phyloP scores from a whole-genome alignment of 2,888 invertebrate species.

The Maniola hyperantus region DNA sequence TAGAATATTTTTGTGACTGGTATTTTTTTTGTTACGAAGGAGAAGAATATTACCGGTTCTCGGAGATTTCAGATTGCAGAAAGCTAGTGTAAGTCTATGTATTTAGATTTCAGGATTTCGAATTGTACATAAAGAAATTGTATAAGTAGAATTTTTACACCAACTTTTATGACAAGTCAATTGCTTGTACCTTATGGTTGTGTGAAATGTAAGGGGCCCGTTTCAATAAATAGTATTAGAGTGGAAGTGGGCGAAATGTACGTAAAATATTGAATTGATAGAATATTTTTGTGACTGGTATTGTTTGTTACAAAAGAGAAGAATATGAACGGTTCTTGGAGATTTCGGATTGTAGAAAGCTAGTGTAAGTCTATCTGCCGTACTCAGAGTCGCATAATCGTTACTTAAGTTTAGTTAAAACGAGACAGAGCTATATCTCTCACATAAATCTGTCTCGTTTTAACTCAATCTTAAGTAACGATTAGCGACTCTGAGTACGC shows the following conservation, averaged over 20 bases:
- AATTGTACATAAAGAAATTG: slow-evolving; percentile 27
- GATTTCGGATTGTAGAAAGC: background rate
- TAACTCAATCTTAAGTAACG: too few relatives aligned
- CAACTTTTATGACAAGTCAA: slow-evolving; percentile 31
- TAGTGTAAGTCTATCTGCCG: background rate
- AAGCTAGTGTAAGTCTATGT: background rate
- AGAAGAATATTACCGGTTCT: background rate
- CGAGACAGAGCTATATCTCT: too few relatives aligned
- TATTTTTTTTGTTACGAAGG: background rate
- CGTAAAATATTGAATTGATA: background rate
- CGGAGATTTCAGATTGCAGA: background rate
- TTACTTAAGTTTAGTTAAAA: too few relatives aligned
- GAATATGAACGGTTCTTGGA: background rate
- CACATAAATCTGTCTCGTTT: too few relatives aligned
- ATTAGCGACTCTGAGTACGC: too few relatives aligned
- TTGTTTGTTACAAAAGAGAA: background rate
- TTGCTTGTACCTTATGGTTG: slow-evolving; percentile 28
- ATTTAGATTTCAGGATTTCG: too few relatives aligned
- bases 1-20: background rate
- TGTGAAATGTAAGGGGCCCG: slow-evolving; percentile 18
- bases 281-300: background rate
- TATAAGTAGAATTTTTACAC: slow-evolving; percentile 35
- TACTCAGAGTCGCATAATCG: too few relatives aligned
- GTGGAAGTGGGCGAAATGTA: background rate
- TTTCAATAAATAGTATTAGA: slow-evolving; percentile 17